Percentiles rank a stretch among this genome's conserved stretches.
Conservation (phyloP, 2,888 invertebrate genomes). For the Cheilosia variabilis region DNA sequence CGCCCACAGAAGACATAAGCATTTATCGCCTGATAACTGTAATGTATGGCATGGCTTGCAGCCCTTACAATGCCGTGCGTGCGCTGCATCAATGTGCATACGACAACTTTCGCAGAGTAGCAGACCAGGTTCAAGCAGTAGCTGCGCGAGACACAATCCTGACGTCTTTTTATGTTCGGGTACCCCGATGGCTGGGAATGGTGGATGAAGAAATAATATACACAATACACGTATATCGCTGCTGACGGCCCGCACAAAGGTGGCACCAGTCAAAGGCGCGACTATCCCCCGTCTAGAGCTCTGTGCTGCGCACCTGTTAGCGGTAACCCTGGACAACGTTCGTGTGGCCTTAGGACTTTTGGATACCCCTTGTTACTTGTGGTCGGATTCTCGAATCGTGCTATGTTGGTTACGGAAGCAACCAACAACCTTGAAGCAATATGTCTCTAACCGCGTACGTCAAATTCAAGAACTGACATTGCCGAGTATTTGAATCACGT, state of each 20-base stretch:
- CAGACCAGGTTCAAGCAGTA: background rate
- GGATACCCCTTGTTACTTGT: constrained; percentile 6
- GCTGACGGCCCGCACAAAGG: no score
- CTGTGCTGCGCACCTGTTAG: constrained; percentile 36
- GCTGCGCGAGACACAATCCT: constrained; percentile 40
- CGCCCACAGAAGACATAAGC: background rate
- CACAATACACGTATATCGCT: background rate
- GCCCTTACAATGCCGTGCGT: constrained; percentile 40
- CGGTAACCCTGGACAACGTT: constrained; percentile 3
- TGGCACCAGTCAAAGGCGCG: no score
- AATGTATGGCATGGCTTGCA: constrained; percentile 47
- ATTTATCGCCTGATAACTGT: constrained; percentile 35
- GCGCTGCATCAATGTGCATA: constrained; percentile 46
- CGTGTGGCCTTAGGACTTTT: constrained; percentile 8
- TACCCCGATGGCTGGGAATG: constrained; percentile 45
- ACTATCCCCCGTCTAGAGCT: constrained; percentile 9
- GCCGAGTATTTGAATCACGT: constrained; percentile 17
- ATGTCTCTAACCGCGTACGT: constrained; percentile 27
- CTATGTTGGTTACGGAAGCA: constrained; percentile 42
- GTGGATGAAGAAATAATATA: background rate
- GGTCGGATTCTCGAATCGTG: constrained; percentile 34
- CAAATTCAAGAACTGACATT: constrained; percentile 9
- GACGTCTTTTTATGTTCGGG: constrained; percentile 45
- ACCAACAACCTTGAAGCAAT: constrained; percentile 17
- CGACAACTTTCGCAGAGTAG: constrained; percentile 26